Percentiles rank a stretch among this genome's conserved stretches.
These are phyloP conservation scores for Muraenolepis orangiensis DNA, from an alignment of 2,797 vertebrate species.

Conservation along the genomic window DNA sequence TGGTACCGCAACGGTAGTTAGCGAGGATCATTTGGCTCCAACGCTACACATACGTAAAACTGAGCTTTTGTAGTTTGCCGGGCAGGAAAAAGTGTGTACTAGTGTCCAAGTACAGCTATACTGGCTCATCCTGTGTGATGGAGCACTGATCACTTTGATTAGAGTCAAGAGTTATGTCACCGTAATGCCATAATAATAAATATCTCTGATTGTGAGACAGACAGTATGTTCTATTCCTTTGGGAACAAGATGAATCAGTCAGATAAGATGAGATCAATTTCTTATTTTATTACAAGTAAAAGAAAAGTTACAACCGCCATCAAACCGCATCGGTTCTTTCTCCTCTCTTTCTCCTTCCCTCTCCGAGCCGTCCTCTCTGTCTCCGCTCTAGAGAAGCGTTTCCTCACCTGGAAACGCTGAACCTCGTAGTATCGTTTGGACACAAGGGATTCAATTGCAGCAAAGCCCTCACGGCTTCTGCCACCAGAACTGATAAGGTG, in stretches of 20 bases:
- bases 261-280: too few relatives aligned
- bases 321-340: neutral
- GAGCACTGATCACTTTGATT: neutral
- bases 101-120: too few relatives aligned
- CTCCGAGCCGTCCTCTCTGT: neutral
- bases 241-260: neutral
- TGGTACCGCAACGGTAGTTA: too few relatives aligned
- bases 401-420: constrained; percentile 13
- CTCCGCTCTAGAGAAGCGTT: neutral
- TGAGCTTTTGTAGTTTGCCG: neutral
- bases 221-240: neutral
- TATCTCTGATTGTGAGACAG: neutral
- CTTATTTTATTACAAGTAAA: neutral
- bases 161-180: neutral
- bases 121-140: neutral
- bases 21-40: neutral
- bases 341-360: constrained; percentile 3
- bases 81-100: neutral
- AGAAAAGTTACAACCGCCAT: neutral
- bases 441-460: constrained; percentile 10
- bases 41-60: neutral
- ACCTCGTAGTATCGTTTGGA: constrained; percentile 13
- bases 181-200: neutral
- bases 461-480: constrained; percentile 4
- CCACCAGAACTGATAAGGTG: constrained; percentile 17